Evolutionary conservation across 2,888 invertebrate genomes (phyloP).

Genomic region (Linnaemya tessellans): DNA sequence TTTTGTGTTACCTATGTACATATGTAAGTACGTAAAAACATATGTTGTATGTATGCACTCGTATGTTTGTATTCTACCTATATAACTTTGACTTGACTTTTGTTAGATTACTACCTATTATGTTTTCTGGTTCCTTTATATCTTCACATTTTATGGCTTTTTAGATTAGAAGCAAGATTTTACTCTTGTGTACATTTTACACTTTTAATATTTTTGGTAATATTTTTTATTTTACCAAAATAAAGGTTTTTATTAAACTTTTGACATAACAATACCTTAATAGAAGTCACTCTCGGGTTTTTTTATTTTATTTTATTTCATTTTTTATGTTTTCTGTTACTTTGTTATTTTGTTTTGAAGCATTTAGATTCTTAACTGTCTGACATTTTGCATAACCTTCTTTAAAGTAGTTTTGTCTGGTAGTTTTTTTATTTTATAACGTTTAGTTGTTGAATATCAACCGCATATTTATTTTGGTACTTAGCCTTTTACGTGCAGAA

Average conservation of each 20-base stretch:
- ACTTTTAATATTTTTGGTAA: constrained; percentile 3
- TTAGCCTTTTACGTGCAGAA: constrained; percentile 6
- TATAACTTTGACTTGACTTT: constrained; percentile 10
- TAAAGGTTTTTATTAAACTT: constrained; percentile 35
- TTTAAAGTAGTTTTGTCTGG: constrained; percentile 70
- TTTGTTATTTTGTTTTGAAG: constrained; percentile 67
- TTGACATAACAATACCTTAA: constrained; percentile 59
- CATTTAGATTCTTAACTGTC: constrained; percentile 82
- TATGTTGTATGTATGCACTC: too few species aligned
- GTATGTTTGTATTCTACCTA: too few species aligned
- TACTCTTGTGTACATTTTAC: constrained; percentile 23
- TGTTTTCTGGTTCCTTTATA: not conserved
- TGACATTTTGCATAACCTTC: constrained; percentile 83
- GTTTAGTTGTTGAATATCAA: constrained; percentile 45
- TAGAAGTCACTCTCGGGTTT: constrained; percentile 46
- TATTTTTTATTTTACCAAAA: constrained; percentile 19
- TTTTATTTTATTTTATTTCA: not conserved
- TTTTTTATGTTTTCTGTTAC: too few species aligned
- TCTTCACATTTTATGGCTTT: constrained; percentile 27
- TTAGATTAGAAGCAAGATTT: constrained; percentile 19
- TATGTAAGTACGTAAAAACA: too few species aligned
- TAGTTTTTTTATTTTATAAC: constrained; percentile 25
- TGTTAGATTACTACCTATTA: not conserved
- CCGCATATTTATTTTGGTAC: constrained; percentile 54
- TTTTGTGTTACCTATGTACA: not conserved